Evolutionary conservation across 2,113 vertebrate species (phyloP).

Genomic region (Pycnonotus jocosus): DNA sequence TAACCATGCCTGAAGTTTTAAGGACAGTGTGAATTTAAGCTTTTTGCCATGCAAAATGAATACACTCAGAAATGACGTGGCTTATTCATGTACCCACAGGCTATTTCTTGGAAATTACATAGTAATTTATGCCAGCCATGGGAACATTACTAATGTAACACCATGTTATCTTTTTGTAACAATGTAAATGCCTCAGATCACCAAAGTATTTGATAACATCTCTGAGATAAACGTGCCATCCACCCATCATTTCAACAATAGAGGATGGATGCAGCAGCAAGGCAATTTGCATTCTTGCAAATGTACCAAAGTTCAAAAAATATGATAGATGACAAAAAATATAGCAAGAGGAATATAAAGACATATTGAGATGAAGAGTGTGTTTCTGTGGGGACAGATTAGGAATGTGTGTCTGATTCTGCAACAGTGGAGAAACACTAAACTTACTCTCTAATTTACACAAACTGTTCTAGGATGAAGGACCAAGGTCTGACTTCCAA

Average conservation of each 20-base stretch:
- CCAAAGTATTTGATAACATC: constrained; percentile 44
- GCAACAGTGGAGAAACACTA: neutral
- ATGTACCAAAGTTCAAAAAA: neutral
- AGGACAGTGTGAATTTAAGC: neutral
- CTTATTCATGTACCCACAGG: constrained; percentile 55
- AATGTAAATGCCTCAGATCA: constrained; percentile 47
- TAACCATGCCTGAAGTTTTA: neutral
- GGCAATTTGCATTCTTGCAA: neutral
- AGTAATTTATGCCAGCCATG: constrained; percentile 22
- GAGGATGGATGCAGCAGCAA: neutral
- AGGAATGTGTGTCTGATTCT: neutral
- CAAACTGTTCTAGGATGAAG: neutral
- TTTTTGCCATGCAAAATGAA: constrained; percentile 45
- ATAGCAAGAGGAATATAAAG: neutral
- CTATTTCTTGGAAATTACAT: constrained; percentile 40
- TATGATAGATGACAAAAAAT: neutral
- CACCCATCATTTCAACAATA: neutral
- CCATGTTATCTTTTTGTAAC: constrained; percentile 41
- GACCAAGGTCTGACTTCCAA: neutral
- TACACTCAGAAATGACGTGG: constrained; percentile 8
- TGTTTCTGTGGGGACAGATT: neutral
- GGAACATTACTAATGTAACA: constrained; percentile 49
- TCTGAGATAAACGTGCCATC: constrained; percentile 37
- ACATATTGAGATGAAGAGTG: neutral
- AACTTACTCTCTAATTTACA: neutral